Evolutionary conservation across 2,888 invertebrate genomes (phyloP).

Genomic region (Coronaproctus castanopsis): DNA sequence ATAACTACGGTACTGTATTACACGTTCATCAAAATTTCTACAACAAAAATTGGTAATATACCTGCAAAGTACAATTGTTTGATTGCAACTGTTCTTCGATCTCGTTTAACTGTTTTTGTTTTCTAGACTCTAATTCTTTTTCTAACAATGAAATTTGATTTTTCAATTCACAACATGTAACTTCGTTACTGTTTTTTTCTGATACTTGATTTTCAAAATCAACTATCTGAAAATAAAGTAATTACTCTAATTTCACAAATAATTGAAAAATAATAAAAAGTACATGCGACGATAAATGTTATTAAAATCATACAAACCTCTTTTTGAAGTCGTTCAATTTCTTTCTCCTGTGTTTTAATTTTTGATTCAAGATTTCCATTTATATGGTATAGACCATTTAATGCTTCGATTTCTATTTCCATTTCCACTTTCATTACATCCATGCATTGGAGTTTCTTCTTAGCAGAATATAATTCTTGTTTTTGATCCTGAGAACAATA

Average conservation of each 20-base stretch:
- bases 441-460: slow-evolving; percentile 6
- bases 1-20: too few relatives aligned
- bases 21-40: background rate
- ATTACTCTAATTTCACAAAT: too few relatives aligned
- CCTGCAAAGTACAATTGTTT: background rate
- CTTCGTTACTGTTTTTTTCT: background rate
- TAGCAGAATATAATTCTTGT: slow-evolving; percentile 7
- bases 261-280: too few relatives aligned
- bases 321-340: background rate
- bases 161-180: background rate
- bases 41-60: background rate
- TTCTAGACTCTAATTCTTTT: background rate
- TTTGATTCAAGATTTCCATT: slow-evolving; percentile 11
- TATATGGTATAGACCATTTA: slow-evolving; percentile 11
- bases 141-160: background rate
- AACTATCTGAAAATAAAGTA: background rate
- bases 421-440: slow-evolving; percentile 11
- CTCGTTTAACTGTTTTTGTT: background rate
- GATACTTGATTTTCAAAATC: background rate
- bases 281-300: background rate
- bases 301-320: background rate
- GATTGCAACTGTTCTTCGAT: background rate
- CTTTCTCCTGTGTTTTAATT: slow-evolving; percentile 5
- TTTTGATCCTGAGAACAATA: slow-evolving; percentile 11
- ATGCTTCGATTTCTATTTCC: slow-evolving; percentile 13